A percentile compares a stretch with the other conserved stretches of the same genome.
Conservation (phyloP, 2,888 invertebrate genomes). For the Dusona sp. region DNA sequence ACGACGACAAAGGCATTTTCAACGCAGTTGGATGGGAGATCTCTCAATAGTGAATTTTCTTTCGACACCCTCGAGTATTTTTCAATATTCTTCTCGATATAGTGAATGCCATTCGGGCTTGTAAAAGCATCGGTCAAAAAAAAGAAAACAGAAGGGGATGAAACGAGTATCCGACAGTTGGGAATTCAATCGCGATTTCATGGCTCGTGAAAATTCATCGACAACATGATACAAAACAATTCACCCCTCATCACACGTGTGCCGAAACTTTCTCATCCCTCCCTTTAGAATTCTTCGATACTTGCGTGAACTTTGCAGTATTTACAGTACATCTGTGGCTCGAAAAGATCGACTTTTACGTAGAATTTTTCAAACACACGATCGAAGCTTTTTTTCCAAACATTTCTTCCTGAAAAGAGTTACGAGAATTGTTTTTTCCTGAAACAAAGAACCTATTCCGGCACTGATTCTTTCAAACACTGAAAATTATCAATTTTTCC, state of each 20-base stretch:
- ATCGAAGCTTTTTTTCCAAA: not conserved
- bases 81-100: constrained; percentile 23
- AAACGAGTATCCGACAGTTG: constrained; percentile 7
- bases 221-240: constrained; percentile 12
- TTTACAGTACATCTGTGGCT: not conserved
- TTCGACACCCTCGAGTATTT: constrained; percentile 1
- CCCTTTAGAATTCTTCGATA: not conserved
- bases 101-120: not conserved
- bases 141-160: not conserved
- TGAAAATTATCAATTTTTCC: not conserved
- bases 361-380: not conserved
- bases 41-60: not conserved
- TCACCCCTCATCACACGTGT: constrained; percentile 18
- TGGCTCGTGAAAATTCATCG: constrained; percentile 31
- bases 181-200: constrained; percentile 12
- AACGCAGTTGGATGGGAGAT: not conserved
- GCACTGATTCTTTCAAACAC: not conserved
- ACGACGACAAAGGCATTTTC: constrained; percentile 14
- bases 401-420: not conserved
- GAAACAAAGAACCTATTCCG: not conserved
- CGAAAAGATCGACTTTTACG: not conserved
- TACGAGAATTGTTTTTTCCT: not conserved
- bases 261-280: not conserved
- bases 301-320: not conserved
- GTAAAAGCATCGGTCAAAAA: not conserved